Evolutionary conservation across 2,797 vertebrate genomes (phyloP), one percentile per base, ranked within the genome.

Genomic region (Perdix hodgsoniae): DNA sequence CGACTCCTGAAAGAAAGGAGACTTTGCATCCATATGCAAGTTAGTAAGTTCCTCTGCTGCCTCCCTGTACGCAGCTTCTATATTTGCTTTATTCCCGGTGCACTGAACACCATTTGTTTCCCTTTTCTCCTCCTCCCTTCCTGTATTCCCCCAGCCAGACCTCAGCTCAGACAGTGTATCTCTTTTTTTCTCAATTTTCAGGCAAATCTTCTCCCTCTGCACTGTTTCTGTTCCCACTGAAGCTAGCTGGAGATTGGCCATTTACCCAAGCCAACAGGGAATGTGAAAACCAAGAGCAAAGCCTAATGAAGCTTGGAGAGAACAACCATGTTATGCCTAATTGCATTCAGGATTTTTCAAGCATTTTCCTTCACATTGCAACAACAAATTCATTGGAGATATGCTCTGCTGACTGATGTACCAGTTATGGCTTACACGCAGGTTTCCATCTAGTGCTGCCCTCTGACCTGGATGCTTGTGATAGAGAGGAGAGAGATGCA

Each of bases 281-380:
- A 90, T 37, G 63, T 39, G 40, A 84, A 94, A 93, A 63, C 64
- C 64, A 94, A 93, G 52, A 90, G 80, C 80, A 94, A 94, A 94
- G 60, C 83, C 74, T 96, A 95, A 95, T 96, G 95, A 96, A 94
- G 93, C 95, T 96, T 96, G 71, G 88, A 93, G 74, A 66, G 83
- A 90, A 91, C 85, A 93, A 94, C 85, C 88, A 74, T 94, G 91
- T 91, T 64, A 80, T 94, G 86, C 57, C 71, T 93, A 94, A 96
- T 94, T 93, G 91, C 90, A 94, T 93, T 76, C 71, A 73, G 67
- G 91, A 73, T 73, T 91, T 80, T 91, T 96, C 95, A 96, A 82
- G 95, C 91, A 91, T 94, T 91, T 93, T 71, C 47, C 37, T 35
- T 88, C 50, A 57, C 50, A 27, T 23, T 83, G 56, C 74, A 78